A percentile compares a stretch with the other conserved stretches of the same genome.
Conservation (phyloP, 2,797 vertebrate species). For the Etheostoma nigrum region DNA sequence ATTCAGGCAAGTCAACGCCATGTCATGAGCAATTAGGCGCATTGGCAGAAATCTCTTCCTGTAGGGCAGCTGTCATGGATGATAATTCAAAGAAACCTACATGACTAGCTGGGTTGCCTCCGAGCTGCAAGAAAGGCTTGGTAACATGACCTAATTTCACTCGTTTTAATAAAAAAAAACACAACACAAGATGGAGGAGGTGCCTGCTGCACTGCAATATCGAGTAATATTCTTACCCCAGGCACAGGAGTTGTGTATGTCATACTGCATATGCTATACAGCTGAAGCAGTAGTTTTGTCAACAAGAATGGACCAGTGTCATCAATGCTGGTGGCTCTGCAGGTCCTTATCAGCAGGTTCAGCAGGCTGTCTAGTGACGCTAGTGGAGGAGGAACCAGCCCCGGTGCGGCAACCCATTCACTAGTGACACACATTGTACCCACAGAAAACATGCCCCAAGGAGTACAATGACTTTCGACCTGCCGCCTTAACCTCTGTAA, state of each 20-base stretch:
- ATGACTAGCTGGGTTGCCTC: conserved; percentile 54
- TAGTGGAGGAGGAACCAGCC: too few relatives aligned
- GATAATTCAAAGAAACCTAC: conserved; percentile 69
- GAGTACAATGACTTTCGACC: too few relatives aligned
- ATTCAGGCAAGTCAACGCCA: conserved; percentile 47
- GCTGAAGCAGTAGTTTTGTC: conserved; percentile 35
- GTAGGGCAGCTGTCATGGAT: conserved; percentile 64
- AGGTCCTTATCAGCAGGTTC: conserved; percentile 11
- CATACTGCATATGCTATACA: conserved; percentile 53
- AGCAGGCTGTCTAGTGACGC: conserved; percentile 17
- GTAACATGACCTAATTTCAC: conserved; percentile 69
- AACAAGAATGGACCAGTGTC: conserved; percentile 24
- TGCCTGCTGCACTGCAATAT: conserved; percentile 51
- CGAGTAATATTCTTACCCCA: conserved; percentile 41
- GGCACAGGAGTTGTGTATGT: conserved; percentile 48
- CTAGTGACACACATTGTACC: too few relatives aligned
- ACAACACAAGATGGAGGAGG: conserved; percentile 33
- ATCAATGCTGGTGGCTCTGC: conserved; percentile 43
- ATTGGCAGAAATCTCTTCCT: conserved; percentile 40
- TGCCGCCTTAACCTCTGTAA: too few relatives aligned
- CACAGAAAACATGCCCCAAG: too few relatives aligned
- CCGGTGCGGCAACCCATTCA: too few relatives aligned
- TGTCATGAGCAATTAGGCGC: conserved; percentile 71
- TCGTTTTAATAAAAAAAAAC: conserved; percentile 33
- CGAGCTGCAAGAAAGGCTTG: conserved; percentile 36